Conservation (phyloP, 92 coral and sea anemone genomes). For the Anthopleura xanthogrammica region DNA sequence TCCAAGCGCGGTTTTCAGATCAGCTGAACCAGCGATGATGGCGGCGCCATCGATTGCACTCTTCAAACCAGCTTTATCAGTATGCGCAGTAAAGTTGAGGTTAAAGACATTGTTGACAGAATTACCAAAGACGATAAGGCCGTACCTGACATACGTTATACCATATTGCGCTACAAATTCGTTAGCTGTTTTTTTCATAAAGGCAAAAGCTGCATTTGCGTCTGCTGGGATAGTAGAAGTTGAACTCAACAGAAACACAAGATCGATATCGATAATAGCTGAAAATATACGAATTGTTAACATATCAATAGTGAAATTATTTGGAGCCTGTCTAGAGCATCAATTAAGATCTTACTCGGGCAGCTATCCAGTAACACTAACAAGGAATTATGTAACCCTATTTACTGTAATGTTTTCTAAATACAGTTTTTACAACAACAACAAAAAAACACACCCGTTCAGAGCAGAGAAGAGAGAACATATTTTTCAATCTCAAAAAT, state of each 20-base stretch:
- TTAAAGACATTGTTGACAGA: slow-evolving; percentile 2
- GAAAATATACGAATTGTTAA: background rate
- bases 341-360: background rate
- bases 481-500: no score
- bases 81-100: background rate
- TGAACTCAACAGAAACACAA: slow-evolving; percentile 28
- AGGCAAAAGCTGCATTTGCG: slow-evolving; percentile 13
- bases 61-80: slow-evolving; percentile 5
- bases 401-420: no score
- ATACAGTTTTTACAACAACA: no score
- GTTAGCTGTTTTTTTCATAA: slow-evolving; percentile 28
- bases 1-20: slow-evolving; percentile 5
- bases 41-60: slow-evolving; percentile 14
- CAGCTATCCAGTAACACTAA: no score
- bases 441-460: no score
- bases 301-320: background rate
- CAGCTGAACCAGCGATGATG: slow-evolving; percentile 6
- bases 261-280: slow-evolving; percentile 21
- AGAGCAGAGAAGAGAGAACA: no score
- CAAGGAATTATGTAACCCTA: no score
- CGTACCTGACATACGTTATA: slow-evolving; percentile 15
- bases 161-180: slow-evolving; percentile 27
- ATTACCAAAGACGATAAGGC: slow-evolving; percentile 23
- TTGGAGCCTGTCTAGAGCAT: background rate
- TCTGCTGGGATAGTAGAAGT: slow-evolving; percentile 11